Base-by-base conservation (phyloP, 2,797 vertebrate species). In the Sternotherus odoratus region DNA sequence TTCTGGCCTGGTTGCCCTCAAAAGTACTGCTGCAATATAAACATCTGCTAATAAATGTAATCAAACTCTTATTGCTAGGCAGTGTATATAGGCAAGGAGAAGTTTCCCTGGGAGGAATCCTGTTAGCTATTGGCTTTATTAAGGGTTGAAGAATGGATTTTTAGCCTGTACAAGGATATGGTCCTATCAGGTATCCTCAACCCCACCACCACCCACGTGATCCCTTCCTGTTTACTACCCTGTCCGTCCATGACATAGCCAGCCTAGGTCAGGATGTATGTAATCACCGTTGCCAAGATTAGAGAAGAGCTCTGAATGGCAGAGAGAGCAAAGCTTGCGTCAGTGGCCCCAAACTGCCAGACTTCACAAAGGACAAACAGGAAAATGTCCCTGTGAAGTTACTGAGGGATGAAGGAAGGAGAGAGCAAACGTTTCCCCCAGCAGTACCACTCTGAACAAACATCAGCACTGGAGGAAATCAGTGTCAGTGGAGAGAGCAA, bases 281-380 rank as follows among this genome's bases (percentile, higher is more conserved):
- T 5, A 93, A 39, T 84, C 72, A 69, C 66, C 3, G 3, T 12
- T 88, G 74, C 86, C 54, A 86, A 87, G 89, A 87, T 79, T 85
- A 85, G 85, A 88, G 88, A 49, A 51, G 72, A 86, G 86, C 79
- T 95, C 17, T 85, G 66, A 91, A 93, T 81, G 77, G 60, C 89
- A 88, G 57, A 93, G 88, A 94, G 92, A 60, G 95, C 85, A 88
- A 87, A 90, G 81, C 86, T 95, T 95, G 95, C 66, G 33, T 94
- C 96, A 97, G 50, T 43, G 60, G 79, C 77, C 57, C 43, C 57
- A 79, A 85, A 77, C 88, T 91, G 48, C 83, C 88, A 83, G 33
- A 46, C 51, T 85, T 60, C 66, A 79, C 49, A 81, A 79, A 86
- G 77, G 72, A 93, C 91, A 96, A 97, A 94, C 96, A 97, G 89